Evolutionary conservation across 2,888 invertebrate species (phyloP).

Genomic region (Drosophila siamana): DNA sequence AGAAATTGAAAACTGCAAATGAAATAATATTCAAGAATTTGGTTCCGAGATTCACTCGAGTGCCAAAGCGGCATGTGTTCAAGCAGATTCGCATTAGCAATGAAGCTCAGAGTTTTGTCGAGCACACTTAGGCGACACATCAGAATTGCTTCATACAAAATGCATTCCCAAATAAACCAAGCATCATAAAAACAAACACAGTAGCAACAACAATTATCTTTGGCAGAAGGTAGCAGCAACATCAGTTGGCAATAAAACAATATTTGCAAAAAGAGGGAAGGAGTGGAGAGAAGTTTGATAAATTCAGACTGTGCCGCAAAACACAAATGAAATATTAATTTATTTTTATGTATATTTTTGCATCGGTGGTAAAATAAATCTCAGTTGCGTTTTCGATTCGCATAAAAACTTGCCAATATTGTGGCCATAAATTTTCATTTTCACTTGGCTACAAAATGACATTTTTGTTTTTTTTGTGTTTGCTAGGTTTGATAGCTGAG

Average conservation of each 20-base stretch:
- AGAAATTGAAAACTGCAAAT: background rate
- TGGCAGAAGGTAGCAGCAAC: conserved; percentile 17
- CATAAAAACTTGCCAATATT: conserved; percentile 13
- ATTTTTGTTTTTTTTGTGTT: no score
- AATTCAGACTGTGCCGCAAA: conserved; percentile 4
- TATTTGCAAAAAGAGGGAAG: conserved; percentile 42
- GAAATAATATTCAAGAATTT: background rate
- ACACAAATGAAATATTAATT: conserved; percentile 72
- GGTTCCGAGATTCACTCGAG: background rate
- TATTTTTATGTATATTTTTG: conserved; percentile 54
- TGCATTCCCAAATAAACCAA: conserved; percentile 64
- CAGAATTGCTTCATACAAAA: conserved; percentile 45
- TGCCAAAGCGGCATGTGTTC: background rate
- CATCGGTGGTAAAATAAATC: conserved; percentile 32
- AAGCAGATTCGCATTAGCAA: background rate
- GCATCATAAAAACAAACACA: conserved; percentile 48
- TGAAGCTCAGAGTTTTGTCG: background rate
- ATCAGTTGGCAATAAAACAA: conserved; percentile 61
- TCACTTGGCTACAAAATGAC: conserved; percentile 48
- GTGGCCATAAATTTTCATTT: conserved; percentile 67
- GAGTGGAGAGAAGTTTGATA: no score
- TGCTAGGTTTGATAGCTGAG: conserved; percentile 22
- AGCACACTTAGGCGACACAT: conserved; percentile 55
- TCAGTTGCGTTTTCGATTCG: conserved; percentile 33
- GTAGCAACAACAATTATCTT: conserved; percentile 24